A percentile compares a stretch with the other conserved stretches of the same genome.
Evolutionary conservation across 1,140 invertebrate genomes (phyloP).

Genomic region (Cydia amplana): DNA sequence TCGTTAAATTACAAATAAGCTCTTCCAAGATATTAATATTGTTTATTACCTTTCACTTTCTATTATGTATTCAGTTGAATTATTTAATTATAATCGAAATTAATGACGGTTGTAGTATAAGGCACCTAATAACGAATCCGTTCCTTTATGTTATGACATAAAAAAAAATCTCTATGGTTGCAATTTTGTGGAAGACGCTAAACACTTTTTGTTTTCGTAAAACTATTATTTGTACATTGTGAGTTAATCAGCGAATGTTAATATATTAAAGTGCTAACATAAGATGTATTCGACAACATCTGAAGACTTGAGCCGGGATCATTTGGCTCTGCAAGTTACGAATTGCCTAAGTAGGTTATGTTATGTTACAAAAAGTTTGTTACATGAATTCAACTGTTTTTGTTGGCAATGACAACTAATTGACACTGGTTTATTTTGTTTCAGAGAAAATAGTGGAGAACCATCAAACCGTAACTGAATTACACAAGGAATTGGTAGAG

Average conservation of each 20-base stretch:
- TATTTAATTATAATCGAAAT: not conserved
- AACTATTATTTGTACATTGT: slow-evolving; percentile 37
- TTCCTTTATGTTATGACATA: slow-evolving; percentile 24
- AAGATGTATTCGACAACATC: slow-evolving; percentile 74
- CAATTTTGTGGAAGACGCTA: slow-evolving; percentile 27
- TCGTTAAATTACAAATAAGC: too few relatives aligned
- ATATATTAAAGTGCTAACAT: slow-evolving; percentile 41
- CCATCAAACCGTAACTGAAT: slow-evolving; percentile 49
- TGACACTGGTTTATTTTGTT: slow-evolving; percentile 48
- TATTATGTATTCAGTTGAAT: too few relatives aligned
- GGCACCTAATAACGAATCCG: not conserved
- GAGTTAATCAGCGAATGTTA: slow-evolving; percentile 45
- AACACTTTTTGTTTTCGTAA: slow-evolving; percentile 35
- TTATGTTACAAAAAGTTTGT: slow-evolving; percentile 68
- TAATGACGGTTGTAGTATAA: not conserved
- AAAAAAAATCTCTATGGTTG: slow-evolving; percentile 32
- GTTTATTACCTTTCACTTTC: too few relatives aligned
- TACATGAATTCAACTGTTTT: slow-evolving; percentile 60
- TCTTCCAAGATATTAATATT: too few relatives aligned
- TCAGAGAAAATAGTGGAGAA: slow-evolving; percentile 62
- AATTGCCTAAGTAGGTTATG: slow-evolving; percentile 71
- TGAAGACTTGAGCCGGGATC: slow-evolving; percentile 62
- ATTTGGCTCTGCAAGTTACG: slow-evolving; percentile 64
- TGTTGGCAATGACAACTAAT: slow-evolving; percentile 36
- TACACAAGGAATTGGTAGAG: slow-evolving; percentile 68